These are phyloP conservation scores for Paradoxurus hermaphroditus DNA, from an alignment of 2,113 vertebrate species.

Conservation along the genomic window DNA sequence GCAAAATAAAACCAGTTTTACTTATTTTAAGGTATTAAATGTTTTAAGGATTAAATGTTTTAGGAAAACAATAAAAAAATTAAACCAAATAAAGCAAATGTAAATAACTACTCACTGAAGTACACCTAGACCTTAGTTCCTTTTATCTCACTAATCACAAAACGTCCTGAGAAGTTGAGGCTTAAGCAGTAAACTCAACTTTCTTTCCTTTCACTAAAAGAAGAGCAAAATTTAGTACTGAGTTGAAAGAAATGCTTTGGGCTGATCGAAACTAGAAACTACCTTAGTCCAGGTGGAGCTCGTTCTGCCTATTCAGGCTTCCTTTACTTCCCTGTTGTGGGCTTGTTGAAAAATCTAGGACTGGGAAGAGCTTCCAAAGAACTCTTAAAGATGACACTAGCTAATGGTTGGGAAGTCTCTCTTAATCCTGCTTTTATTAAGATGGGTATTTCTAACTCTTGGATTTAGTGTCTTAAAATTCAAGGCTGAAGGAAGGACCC, in stretches of 20 bases:
- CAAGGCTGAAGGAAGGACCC: not conserved
- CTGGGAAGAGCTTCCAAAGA: not conserved
- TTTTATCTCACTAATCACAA: not conserved
- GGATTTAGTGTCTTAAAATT: rapidly evolving
- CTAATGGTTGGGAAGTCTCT: too few relatives aligned
- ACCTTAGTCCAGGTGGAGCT: not conserved
- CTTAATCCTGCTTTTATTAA: not conserved
- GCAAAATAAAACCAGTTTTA: not conserved
- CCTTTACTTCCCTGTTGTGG: not conserved
- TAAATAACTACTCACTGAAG: not conserved
- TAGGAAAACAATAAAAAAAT: not conserved
- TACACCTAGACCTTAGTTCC: not conserved
- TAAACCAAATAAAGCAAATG: not conserved
- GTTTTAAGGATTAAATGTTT: not conserved
- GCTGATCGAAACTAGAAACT: not conserved
- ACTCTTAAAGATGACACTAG: not conserved
- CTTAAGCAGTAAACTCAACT: not conserved
- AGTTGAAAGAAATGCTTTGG: not conserved
- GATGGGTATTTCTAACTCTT: not conserved
- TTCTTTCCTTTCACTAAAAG: not conserved
- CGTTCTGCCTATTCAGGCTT: not conserved
- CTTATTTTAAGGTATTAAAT: too few relatives aligned
- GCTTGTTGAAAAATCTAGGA: not conserved
- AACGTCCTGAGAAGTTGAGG: not conserved
- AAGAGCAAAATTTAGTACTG: not conserved